These are phyloP conservation scores for Ageneiosus marmoratus DNA, from an alignment of 2,113 vertebrate species.

Conservation along the genomic window DNA sequence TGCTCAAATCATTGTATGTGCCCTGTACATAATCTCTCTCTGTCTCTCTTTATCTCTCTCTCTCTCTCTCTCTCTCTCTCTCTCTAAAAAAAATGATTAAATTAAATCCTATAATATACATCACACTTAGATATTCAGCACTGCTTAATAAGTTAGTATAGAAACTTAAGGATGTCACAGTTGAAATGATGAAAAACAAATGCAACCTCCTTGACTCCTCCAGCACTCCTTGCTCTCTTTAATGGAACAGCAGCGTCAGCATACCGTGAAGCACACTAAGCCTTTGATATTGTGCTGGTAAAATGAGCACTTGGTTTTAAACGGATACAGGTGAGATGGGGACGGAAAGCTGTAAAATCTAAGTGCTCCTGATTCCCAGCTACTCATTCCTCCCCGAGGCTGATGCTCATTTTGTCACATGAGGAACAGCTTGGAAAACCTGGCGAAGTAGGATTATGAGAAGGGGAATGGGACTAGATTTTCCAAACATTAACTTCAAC, in stretches of 20 bases:
- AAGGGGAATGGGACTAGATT: slow-evolving; percentile 39
- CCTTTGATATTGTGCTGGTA: slow-evolving; percentile 30
- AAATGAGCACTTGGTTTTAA: slow-evolving; percentile 29
- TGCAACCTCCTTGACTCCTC: neutral
- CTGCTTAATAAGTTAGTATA: neutral
- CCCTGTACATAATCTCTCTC: neutral
- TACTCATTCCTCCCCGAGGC: slow-evolving; percentile 40
- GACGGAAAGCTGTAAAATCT: slow-evolving; percentile 28
- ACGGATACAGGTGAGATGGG: slow-evolving; percentile 25
- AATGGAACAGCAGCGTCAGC: slow-evolving; percentile 25
- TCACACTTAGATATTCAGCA: neutral
- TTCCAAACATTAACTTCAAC: slow-evolving; percentile 38
- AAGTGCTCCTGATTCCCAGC: slow-evolving; percentile 41
- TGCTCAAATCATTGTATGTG: slow-evolving; percentile 41
- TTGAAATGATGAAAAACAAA: neutral
- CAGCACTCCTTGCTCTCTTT: neutral
- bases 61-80: too few species aligned
- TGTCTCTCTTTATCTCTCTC: neutral
- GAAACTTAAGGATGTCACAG: neutral
- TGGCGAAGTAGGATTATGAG: neutral
- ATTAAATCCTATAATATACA: neutral
- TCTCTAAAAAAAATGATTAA: neutral
- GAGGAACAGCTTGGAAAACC: slow-evolving; percentile 17
- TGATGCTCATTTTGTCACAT: slow-evolving; percentile 14
- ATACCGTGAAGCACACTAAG: slow-evolving; percentile 11